Conservation (phyloP, 2,888 invertebrate genomes). For the Celastrina argiolus region DNA sequence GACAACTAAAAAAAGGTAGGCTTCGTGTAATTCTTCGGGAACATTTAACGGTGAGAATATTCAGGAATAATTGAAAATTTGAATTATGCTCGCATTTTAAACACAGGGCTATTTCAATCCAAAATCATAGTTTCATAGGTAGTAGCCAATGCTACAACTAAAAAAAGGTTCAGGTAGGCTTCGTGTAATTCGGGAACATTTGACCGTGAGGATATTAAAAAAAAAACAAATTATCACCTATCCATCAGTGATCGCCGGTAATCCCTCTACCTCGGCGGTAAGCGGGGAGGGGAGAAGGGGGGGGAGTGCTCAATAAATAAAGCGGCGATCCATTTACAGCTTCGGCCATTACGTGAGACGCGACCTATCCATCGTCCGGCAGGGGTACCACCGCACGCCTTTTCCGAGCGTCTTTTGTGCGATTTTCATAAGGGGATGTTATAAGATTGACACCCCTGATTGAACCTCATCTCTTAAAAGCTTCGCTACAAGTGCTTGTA, state of each 20-base stretch:
- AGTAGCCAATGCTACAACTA: neutral
- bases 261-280: slow-evolving; percentile 16
- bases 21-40: too few species aligned
- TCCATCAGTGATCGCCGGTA: slow-evolving; percentile 13
- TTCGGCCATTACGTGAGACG: slow-evolving; percentile 37
- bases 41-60: too few species aligned
- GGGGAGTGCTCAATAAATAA: slow-evolving; percentile 29
- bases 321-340: slow-evolving; percentile 37
- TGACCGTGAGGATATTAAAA: neutral
- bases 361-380: slow-evolving; percentile 38
- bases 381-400: slow-evolving; percentile 17
- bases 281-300: neutral
- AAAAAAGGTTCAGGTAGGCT: neutral
- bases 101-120: too few species aligned
- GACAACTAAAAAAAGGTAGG: too few species aligned
- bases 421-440: neutral
- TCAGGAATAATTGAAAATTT: too few species aligned
- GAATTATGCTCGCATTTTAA: too few species aligned
- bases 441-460: neutral
- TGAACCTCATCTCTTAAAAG: slow-evolving; percentile 37
- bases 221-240: slow-evolving; percentile 14
- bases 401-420: neutral
- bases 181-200: neutral
- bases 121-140: too few species aligned
- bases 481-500: slow-evolving; percentile 25